Conservation (phyloP, 2,797 vertebrate species). For the Pantherophis vulpinus region DNA sequence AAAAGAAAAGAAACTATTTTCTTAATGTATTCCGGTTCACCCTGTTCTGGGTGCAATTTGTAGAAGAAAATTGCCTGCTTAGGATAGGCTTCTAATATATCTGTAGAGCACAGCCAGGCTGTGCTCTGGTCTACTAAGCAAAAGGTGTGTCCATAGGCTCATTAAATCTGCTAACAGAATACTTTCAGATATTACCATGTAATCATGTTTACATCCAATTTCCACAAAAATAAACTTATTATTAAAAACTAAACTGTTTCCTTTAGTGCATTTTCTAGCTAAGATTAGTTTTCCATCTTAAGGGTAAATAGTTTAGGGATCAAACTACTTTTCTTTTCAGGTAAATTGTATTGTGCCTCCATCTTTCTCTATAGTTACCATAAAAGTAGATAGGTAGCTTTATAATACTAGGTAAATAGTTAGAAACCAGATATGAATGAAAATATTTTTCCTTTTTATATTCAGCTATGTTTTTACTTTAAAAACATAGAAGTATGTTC, state of each 20-base stretch:
- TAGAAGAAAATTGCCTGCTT: background rate
- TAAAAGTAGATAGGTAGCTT: background rate
- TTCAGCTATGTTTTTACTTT: background rate
- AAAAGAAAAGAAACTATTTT: background rate
- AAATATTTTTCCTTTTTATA: background rate
- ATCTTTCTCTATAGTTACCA: background rate
- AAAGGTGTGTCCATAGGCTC: background rate
- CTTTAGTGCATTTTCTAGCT: background rate
- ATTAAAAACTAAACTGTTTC: background rate
- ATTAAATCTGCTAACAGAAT: background rate
- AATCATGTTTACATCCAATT: background rate
- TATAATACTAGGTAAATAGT: background rate
- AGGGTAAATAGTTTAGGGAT: background rate
- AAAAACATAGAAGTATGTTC: background rate
- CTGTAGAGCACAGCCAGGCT: background rate
- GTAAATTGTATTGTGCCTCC: background rate
- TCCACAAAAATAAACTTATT: background rate
- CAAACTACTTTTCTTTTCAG: background rate
- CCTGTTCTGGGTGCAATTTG: background rate
- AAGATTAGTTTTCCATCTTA: background rate
- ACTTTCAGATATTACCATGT: background rate
- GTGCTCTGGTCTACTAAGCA: background rate
- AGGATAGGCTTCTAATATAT: background rate
- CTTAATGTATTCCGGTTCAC: background rate
- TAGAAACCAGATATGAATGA: background rate